Base-by-base conservation (phyloP, 2,113 vertebrate species). In the Peromyscus maniculatus region DNA sequence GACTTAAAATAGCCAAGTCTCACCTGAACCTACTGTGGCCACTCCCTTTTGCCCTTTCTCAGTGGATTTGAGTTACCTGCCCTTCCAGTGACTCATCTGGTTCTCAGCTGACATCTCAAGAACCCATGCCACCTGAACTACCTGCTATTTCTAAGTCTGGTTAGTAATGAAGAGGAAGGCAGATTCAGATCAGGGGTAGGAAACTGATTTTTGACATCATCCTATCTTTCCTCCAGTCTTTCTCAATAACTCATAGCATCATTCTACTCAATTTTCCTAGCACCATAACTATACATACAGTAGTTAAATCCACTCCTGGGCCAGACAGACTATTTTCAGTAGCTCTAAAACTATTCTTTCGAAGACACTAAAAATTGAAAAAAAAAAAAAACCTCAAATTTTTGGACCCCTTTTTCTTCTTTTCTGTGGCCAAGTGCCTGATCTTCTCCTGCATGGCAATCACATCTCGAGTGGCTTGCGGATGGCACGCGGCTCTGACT, bases 1-100 rank as follows among this genome's bases (percentile, higher is more conserved):
- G 91, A 87, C 97, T 97, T 95, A 96, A 97, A 97, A 98, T 98
- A 98, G 94, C 62, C 55, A 96, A 55, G 95, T 96, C 94, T 96
- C 92, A 97, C 89, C 94, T 95, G 95, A 98, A 87, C 92, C 82
- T 67, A 59, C 91, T 22, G 62, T 24, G 49, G 89, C 75, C 77
- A 89, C 78, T 33, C 74, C 57, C 28, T 15, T 62, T 59, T 26
- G 39, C 62, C 46, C 62, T 80, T 95, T 93, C 91, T 98, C 2
- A 11, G 89, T 94, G 93, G 97, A 83, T 87, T 97, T 95, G 89
- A 55, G 95, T 98, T 98, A 96, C 97, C 10, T 96, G 96, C 33
- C 79, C 97, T 97, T 90, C 87, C 71, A 83, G 0, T 55, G 74
- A 92, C 91, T 95, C 89, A 97, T 16, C 79, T 91, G 36, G 55